Percentiles rank a stretch among this genome's conserved stretches.
These are phyloP conservation scores for Pseudomyrmex flavicornis DNA, from an alignment of 1,140 invertebrate genomes.

Conservation along the genomic window DNA sequence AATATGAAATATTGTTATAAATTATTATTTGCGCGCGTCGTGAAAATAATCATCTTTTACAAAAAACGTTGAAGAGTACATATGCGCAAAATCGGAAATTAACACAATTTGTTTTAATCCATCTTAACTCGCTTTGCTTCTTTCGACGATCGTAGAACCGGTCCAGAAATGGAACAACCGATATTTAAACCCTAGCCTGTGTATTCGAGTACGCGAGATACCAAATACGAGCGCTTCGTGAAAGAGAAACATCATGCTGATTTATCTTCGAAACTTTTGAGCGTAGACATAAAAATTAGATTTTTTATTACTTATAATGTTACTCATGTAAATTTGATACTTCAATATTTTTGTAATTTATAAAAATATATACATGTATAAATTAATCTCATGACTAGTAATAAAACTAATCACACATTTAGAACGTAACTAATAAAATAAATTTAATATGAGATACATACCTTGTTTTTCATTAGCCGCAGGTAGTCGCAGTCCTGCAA, in stretches of 20 bases:
- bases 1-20: too few species aligned
- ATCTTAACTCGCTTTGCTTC: conserved; percentile 55
- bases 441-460: conserved; percentile 53
- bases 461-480: conserved; percentile 62
- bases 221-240: conserved; percentile 36
- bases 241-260: background rate
- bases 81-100: conserved; percentile 56
- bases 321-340: too few species aligned
- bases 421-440: background rate
- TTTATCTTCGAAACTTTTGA: background rate
- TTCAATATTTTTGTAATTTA: too few species aligned
- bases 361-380: too few species aligned
- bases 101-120: conserved; percentile 27
- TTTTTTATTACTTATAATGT: too few species aligned
- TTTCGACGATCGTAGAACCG: conserved; percentile 64
- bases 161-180: conserved; percentile 66
- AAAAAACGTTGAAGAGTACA: background rate
- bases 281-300: background rate
- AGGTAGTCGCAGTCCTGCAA: conserved; percentile 34
- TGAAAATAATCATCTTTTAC: too few species aligned
- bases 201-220: background rate
- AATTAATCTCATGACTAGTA: too few species aligned
- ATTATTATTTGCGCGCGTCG: too few species aligned
- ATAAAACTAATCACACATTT: too few species aligned
- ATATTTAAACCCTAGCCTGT: conserved; percentile 54